phyloP scores from a whole-genome alignment of 2,113 vertebrate species.

The Prinia subflava region DNA sequence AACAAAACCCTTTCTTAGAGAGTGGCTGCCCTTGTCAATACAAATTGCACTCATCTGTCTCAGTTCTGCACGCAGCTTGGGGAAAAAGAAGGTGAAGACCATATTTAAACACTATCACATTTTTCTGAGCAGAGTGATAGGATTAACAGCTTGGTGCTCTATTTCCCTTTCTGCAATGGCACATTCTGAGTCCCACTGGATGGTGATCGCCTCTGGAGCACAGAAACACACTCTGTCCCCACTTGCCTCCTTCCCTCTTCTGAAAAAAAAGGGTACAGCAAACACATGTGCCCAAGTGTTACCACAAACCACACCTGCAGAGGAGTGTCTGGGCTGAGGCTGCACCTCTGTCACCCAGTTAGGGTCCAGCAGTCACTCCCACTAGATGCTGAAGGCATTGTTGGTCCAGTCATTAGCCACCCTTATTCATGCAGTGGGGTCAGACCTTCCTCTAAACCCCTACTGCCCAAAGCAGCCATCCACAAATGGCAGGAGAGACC shows the following conservation, averaged over 20 bases:
- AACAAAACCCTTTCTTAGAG: slow-evolving; percentile 57
- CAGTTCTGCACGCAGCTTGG: neutral
- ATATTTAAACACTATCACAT: neutral
- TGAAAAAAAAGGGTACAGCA: neutral
- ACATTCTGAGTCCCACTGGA: neutral
- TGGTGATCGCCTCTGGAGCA: neutral
- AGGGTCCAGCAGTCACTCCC: neutral
- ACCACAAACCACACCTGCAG: fast-evolving
- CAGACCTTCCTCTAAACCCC: neutral
- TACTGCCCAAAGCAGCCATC: neutral
- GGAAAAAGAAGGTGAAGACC: neutral
- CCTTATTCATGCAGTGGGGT: neutral
- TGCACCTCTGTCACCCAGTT: neutral
- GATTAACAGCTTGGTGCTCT: neutral
- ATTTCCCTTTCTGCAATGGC: neutral
- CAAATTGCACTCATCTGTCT: slow-evolving; percentile 34
- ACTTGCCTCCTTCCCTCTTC: neutral
- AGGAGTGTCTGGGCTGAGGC: fast-evolving
- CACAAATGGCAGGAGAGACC: neutral
- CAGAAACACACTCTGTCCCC: neutral
- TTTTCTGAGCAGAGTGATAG: neutral
- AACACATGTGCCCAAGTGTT: neutral
- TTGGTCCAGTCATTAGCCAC: neutral
- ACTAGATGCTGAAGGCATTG: neutral
- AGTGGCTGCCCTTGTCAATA: neutral